A percentile compares a stretch with the other conserved stretches of the same genome.
Evolutionary conservation across 2,113 vertebrate genomes (phyloP).

Genomic region (Ptilonorhynchus violaceus): DNA sequence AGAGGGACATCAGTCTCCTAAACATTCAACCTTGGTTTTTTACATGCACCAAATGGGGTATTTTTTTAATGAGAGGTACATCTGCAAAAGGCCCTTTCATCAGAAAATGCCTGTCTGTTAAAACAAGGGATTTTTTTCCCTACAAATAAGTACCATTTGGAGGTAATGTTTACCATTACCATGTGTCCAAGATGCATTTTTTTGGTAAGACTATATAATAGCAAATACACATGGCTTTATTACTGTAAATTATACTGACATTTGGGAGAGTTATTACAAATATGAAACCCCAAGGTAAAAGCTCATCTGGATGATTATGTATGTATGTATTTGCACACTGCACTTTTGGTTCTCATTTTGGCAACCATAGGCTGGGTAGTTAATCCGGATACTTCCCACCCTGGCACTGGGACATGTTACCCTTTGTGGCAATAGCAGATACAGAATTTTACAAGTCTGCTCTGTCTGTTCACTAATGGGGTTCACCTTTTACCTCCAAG

Average conservation of each 20-base stretch:
- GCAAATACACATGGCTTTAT: neutral
- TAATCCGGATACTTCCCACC: neutral
- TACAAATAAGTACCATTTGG: neutral
- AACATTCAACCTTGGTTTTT: neutral
- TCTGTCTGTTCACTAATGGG: slow-evolving; percentile 2
- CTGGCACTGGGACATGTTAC: neutral
- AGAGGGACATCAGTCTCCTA: neutral
- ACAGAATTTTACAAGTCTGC: slow-evolving; percentile 16
- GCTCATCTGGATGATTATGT: neutral
- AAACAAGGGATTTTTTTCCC: neutral
- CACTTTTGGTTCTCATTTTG: neutral
- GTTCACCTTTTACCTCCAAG: slow-evolving; percentile 45
- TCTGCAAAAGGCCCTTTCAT: neutral
- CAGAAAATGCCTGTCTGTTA: neutral
- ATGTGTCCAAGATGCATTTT: neutral
- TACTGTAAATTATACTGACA: neutral
- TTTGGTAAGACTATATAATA: neutral
- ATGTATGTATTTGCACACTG: neutral
- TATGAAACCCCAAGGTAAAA: neutral
- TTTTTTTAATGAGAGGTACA: neutral
- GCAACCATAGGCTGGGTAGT: neutral
- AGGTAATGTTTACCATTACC: neutral
- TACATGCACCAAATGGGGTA: neutral
- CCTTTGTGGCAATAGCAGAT: slow-evolving; percentile 6
- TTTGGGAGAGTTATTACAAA: neutral